Conservation (phyloP, 2,888 invertebrate genomes). For the Agriotes lineatus region DNA sequence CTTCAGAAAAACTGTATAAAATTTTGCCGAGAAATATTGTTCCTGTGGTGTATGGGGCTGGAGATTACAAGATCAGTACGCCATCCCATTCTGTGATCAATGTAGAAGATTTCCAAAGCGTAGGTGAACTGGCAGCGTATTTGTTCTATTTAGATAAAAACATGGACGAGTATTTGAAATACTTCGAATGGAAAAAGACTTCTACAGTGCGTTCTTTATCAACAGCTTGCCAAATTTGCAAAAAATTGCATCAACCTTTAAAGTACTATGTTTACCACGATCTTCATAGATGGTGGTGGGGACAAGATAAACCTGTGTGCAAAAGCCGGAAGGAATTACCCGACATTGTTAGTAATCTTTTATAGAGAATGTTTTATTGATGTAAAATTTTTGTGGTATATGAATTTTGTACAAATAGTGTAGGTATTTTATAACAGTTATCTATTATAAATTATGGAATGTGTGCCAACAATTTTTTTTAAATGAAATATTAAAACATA, state of each 20-base stretch:
- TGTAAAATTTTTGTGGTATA: too few relatives aligned
- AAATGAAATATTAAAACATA: too few relatives aligned
- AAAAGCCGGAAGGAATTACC: neutral
- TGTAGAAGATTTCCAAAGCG: constrained; percentile 34
- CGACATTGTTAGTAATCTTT: neutral
- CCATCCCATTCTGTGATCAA: constrained; percentile 48
- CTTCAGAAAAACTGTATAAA: constrained; percentile 46
- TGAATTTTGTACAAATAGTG: too few relatives aligned
- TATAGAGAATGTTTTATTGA: too few relatives aligned
- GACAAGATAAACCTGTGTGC: constrained; percentile 12
- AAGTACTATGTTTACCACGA: constrained; percentile 12
- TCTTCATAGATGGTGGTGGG: constrained; percentile 34
- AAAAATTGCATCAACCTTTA: constrained; percentile 35
- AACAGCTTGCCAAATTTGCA: constrained; percentile 36
- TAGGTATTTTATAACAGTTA: too few relatives aligned
- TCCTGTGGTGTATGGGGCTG: constrained; percentile 47
- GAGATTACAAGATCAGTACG: constrained; percentile 37
- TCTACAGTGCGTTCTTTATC: constrained; percentile 12
- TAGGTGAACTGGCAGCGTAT: constrained; percentile 40
- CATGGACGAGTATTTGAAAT: constrained; percentile 40
- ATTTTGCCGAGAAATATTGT: constrained; percentile 37
- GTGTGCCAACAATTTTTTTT: too few relatives aligned
- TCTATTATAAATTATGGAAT: too few relatives aligned
- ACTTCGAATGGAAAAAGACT: constrained; percentile 47
- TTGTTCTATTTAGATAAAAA: constrained; percentile 36